phyloP scores from a whole-genome alignment of 2,888 invertebrate species.

The Caradrina kadenii region DNA sequence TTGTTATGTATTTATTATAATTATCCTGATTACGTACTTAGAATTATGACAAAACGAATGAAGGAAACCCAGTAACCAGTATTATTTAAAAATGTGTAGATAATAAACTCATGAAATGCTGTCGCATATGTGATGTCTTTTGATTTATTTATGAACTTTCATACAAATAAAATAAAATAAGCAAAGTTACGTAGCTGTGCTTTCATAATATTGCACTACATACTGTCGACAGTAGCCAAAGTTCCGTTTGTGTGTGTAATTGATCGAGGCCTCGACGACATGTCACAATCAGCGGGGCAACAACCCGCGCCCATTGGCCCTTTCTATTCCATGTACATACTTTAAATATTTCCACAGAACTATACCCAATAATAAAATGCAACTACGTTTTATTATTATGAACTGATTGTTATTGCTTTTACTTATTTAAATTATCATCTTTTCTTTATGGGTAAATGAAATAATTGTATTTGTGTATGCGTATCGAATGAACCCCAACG shows the following conservation, averaged over 20 bases:
- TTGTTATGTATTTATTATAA: neutral
- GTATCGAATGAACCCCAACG: constrained; percentile 27
- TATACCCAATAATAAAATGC: neutral
- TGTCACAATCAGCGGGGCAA: constrained; percentile 54
- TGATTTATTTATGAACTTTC: neutral
- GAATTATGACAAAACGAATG: constrained; percentile 3
- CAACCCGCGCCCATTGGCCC: constrained; percentile 47
- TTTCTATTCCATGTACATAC: constrained; percentile 47
- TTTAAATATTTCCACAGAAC: constrained; percentile 3
- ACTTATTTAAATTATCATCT: constrained; percentile 8
- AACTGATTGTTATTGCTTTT: too few relatives aligned
- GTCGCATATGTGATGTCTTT: constrained; percentile 2
- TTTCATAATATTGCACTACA: constrained; percentile 31
- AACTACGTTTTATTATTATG: neutral
- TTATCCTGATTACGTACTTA: constrained; percentile 6
- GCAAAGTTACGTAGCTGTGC: constrained; percentile 23
- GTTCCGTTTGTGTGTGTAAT: constrained; percentile 34
- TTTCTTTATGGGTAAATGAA: constrained; percentile 1
- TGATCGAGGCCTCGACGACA: constrained; percentile 41
- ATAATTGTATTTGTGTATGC: constrained; percentile 4
- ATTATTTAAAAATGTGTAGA: neutral
- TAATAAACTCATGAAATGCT: constrained; percentile 3
- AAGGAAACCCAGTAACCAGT: constrained; percentile 6
- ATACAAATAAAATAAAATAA: constrained; percentile 6
- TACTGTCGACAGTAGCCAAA: constrained; percentile 19